These are phyloP conservation scores for Aspidiotus rigidus DNA, from an alignment of 2,888 invertebrate genomes.

Conservation along the genomic window DNA sequence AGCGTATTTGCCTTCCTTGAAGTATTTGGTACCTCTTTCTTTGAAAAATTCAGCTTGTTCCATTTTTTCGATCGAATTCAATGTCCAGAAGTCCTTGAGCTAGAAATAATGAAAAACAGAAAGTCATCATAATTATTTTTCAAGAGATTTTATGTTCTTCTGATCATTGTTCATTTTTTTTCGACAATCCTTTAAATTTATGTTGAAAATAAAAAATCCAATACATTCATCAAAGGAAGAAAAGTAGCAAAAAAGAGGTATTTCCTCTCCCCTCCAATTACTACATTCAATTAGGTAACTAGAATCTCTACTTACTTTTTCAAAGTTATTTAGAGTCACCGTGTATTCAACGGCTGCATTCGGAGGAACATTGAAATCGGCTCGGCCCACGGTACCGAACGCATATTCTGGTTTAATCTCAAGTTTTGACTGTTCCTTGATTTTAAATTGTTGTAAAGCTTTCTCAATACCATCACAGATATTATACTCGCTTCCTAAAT, in stretches of 20 bases:
- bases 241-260: too few species aligned
- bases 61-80: conserved; percentile 68
- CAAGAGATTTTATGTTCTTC: conserved; percentile 25
- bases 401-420: conserved; percentile 69
- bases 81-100: conserved; percentile 70
- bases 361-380: conserved; percentile 64
- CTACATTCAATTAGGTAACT: too few species aligned
- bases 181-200: too few species aligned
- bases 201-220: too few species aligned
- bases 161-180: too few species aligned
- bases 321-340: conserved; percentile 73
- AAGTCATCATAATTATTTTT: neutral
- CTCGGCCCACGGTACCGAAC: conserved; percentile 62
- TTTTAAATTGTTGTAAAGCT: conserved; percentile 69
- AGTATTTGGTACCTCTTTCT: conserved; percentile 82
- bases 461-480: conserved; percentile 73
- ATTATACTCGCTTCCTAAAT: conserved; percentile 48
- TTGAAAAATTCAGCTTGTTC: conserved; percentile 74
- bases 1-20: conserved; percentile 65
- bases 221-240: too few species aligned
- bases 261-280: too few species aligned
- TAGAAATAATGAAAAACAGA: conserved; percentile 41
- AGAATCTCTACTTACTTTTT: conserved; percentile 51
- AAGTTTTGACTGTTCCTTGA: conserved; percentile 66
- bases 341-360: conserved; percentile 69